Evolutionary conservation across 2,113 vertebrate genomes (phyloP).

Genomic region (Todiramphus chloris): DNA sequence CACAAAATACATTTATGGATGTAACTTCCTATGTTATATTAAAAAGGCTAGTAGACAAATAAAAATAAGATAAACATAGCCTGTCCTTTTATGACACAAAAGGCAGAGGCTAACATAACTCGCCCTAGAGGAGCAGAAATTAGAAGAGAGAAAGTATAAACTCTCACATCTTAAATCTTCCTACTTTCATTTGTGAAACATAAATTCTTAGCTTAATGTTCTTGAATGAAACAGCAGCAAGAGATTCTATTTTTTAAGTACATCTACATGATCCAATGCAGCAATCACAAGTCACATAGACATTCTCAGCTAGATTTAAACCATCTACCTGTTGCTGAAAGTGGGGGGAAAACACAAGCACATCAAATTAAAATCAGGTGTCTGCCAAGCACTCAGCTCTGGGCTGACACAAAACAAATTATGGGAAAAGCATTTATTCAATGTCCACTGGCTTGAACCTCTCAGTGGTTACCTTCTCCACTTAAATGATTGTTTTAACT

Average conservation of each 20-base stretch:
- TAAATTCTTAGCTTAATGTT: neutral
- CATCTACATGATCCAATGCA: neutral
- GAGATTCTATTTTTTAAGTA: neutral
- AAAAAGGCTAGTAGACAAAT: neutral
- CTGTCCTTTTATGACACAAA: neutral
- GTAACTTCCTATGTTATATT: neutral
- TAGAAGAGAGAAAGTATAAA: neutral
- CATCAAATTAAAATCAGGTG: neutral
- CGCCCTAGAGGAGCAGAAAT: neutral
- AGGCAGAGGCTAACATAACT: neutral
- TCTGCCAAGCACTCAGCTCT: neutral
- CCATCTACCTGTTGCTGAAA: neutral
- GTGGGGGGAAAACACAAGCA: neutral
- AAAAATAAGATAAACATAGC: neutral
- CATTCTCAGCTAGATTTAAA: neutral
- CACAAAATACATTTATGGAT: neutral
- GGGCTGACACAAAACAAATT: neutral
- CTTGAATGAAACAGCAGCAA: neutral
- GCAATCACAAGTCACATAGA: neutral
- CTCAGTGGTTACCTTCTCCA: neutral
- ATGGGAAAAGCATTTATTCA: neutral
- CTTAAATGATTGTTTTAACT: neutral
- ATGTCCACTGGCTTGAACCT: neutral
- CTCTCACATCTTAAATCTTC: neutral
- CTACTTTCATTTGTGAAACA: neutral